Evolutionary conservation across 2,113 vertebrate species (phyloP), one percentile per base, ranked within the genome.

Genomic region (Coryphaenoides rupestris): DNA sequence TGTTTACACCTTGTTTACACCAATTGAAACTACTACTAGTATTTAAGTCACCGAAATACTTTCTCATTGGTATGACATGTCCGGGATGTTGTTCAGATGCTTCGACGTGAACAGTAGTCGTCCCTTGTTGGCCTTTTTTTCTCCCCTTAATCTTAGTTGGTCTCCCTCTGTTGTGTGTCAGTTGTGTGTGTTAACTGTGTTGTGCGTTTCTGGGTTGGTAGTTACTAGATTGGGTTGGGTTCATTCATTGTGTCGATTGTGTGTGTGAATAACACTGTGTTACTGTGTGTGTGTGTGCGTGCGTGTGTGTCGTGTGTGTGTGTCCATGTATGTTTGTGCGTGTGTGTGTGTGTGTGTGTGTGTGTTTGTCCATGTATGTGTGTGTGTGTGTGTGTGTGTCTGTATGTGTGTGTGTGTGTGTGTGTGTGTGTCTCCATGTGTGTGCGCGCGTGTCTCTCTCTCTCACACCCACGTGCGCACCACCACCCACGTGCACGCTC

Each of bases 401-500:
- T 62, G 57, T 5, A 19, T 75, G 55, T 65, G 58, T 69, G 28
- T 66, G 55, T 62, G 17, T 70, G 62, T 58, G 59, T 14, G 58
- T 28, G 3, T 62, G 19, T 69, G 60, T 59, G 60, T 14, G 60
- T 28, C 1, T 23, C 21, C 60, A 24, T 66, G 54, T 53, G 54
- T 65, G 40, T 63, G 52, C 22, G 88, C 63, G 16, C 6, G 76
- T 82, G 61, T 22, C 69, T 87, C 83, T n/a, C n/a, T n/a, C n/a
- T n/a, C n/a, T n/a, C n/a, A n/a, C 33, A 40, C 33, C 3, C 9
- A 40, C 33, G 33, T 9, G 33, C 33, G 13, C 33, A 12, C 33
- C n/a, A n/a, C n/a, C 33, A 40, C 33, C 3, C 9, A 40, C 33
- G 33, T 9, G 33, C 33, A 40, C 33, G 33, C 33, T 89, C 84